Percentiles rank a stretch among this genome's conserved stretches.
phyloP scores from a whole-genome alignment of 2,113 vertebrate species.

The Centropristis striata region DNA sequence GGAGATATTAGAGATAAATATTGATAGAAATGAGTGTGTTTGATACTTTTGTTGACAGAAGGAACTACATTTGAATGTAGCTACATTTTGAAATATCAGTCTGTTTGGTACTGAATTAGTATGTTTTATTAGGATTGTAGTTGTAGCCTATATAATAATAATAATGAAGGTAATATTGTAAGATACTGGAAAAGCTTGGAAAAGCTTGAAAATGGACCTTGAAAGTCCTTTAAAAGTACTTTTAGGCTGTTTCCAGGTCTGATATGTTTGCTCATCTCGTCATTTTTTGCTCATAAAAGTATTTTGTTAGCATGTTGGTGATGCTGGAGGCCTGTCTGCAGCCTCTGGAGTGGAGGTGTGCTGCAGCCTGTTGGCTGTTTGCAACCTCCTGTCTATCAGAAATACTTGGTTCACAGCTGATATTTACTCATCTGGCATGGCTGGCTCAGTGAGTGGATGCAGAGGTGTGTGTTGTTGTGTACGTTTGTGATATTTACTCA shows the following conservation, averaged over 20 bases:
- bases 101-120: too few relatives aligned
- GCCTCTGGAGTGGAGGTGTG: background rate
- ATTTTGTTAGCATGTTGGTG: conserved; percentile 1
- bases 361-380: background rate
- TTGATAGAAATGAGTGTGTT: too few relatives aligned
- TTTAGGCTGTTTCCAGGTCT: background rate
- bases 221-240: too few relatives aligned
- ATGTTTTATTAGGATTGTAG: too few relatives aligned
- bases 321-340: background rate
- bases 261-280: background rate
- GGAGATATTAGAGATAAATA: too few relatives aligned
- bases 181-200: too few relatives aligned
- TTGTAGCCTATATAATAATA: too few relatives aligned
- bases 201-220: too few relatives aligned
- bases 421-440: conserved; percentile 50
- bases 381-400: background rate
- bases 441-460: conserved; percentile 2
- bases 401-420: conserved; percentile 11
- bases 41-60: too few relatives aligned
- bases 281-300: background rate
- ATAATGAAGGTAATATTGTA: too few relatives aligned
- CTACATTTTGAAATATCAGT: too few relatives aligned
- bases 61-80: too few relatives aligned
- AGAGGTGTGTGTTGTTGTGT: conserved; percentile 6
- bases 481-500: conserved; percentile 58